phyloP scores from a whole-genome alignment of 2,113 vertebrate species.

The Chlorocebus sabaeus region DNA sequence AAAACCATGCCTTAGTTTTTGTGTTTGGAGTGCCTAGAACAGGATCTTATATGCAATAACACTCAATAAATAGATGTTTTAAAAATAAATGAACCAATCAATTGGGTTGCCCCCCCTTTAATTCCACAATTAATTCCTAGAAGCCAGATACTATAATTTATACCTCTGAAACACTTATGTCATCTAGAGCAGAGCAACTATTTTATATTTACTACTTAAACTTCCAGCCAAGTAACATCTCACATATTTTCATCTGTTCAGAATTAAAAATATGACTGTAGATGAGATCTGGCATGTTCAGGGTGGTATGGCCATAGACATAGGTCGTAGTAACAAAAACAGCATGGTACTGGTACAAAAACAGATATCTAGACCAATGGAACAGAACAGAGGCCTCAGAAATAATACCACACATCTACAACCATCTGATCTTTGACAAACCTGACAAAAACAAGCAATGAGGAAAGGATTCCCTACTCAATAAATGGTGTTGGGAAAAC shows the following conservation, averaged over 20 bases:
- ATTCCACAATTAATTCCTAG: background rate
- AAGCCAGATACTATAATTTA: background rate
- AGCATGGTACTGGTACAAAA: too few species aligned
- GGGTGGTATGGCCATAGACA: too few species aligned
- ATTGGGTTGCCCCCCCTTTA: background rate
- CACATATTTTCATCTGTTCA: background rate
- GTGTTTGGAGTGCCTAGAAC: background rate
- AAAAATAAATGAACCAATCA: background rate
- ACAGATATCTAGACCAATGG: too few species aligned
- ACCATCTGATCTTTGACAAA: too few species aligned
- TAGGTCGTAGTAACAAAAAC: too few species aligned
- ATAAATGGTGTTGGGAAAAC: too few species aligned
- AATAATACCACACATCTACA: too few species aligned
- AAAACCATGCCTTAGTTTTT: background rate
- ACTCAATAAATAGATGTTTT: background rate
- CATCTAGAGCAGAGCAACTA: background rate
- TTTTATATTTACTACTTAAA: background rate
- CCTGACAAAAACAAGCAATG: too few species aligned
- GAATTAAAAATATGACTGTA: slow-evolving; percentile 17
- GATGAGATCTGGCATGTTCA: too few species aligned
- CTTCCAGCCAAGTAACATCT: background rate
- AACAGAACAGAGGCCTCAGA: too few species aligned
- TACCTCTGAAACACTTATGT: background rate
- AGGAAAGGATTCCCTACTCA: too few species aligned
- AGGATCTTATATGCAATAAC: background rate